Conservation (phyloP, 2,888 invertebrate species). For the Himalopsyche kuldschensis region DNA sequence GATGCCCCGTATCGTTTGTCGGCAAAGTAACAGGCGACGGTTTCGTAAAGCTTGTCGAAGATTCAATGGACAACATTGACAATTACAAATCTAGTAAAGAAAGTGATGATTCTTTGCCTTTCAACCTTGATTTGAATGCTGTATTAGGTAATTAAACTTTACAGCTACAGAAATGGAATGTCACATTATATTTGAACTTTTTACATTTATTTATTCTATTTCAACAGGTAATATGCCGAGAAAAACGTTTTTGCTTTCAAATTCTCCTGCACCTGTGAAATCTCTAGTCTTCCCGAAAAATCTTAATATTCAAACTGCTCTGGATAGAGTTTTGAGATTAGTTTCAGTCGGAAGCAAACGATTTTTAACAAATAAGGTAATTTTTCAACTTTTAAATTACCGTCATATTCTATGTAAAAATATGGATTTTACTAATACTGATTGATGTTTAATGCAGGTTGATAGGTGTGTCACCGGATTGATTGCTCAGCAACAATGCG, state of each 20-base stretch:
- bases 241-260: slow-evolving; percentile 65
- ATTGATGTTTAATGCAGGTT: slow-evolving; percentile 50
- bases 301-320: slow-evolving; percentile 66
- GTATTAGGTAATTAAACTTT: slow-evolving; percentile 69
- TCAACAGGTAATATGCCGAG: slow-evolving; percentile 56
- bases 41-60: slow-evolving; percentile 70
- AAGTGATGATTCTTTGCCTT: slow-evolving; percentile 66
- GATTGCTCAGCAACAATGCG: slow-evolving; percentile 97
- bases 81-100: slow-evolving; percentile 50
- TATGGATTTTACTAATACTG: neutral
- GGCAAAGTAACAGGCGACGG: slow-evolving; percentile 90
- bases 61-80: slow-evolving; percentile 54
- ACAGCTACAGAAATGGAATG: neutral
- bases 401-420: neutral
- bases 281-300: slow-evolving; percentile 59
- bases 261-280: slow-evolving; percentile 53
- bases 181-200: neutral
- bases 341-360: slow-evolving; percentile 94
- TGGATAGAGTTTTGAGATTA: slow-evolving; percentile 80
- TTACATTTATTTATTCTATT: neutral
- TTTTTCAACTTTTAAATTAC: neutral
- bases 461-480: slow-evolving; percentile 93
- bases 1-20: slow-evolving; percentile 91
- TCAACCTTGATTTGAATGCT: slow-evolving; percentile 84
- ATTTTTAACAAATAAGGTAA: slow-evolving; percentile 89